Conservation (phyloP, 2,888 invertebrate genomes). For the Sinhomidia bicolor region DNA sequence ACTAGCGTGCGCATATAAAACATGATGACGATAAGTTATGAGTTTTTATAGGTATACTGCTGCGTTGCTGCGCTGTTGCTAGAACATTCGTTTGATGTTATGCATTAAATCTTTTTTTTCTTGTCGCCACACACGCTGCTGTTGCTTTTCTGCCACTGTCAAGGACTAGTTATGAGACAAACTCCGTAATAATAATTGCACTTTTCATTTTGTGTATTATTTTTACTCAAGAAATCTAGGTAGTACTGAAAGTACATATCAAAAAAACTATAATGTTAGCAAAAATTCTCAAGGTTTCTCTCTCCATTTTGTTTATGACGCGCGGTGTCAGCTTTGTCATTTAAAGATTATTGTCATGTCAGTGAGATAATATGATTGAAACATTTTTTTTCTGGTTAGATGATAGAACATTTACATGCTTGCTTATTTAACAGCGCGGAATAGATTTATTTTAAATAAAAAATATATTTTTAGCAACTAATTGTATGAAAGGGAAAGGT, state of each 20-base stretch:
- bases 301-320: not conserved
- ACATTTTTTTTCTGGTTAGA: not conserved
- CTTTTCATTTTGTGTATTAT: slow-evolving; percentile 15
- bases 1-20: not conserved
- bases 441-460: not conserved
- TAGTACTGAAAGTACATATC: slow-evolving; percentile 36
- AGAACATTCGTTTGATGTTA: not conserved
- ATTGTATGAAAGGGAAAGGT: slow-evolving; percentile 63
- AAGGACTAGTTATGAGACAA: slow-evolving; percentile 28
- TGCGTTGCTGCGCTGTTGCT: too few species aligned
- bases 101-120: not conserved
- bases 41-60: not conserved
- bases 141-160: too few species aligned
- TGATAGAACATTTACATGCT: slow-evolving; percentile 33
- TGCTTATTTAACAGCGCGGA: not conserved
- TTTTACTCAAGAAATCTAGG: not conserved
- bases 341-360: not conserved
- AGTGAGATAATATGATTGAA: not conserved
- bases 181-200: not conserved
- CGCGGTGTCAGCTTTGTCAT: not conserved
- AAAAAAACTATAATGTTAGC: not conserved
- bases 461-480: not conserved
- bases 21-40: slow-evolving; percentile 18
- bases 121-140: slow-evolving; percentile 9
- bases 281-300: slow-evolving; percentile 56